phyloP scores from a whole-genome alignment of 2,888 invertebrate species.

The Scaptodrosophila latifasciaeformis region DNA sequence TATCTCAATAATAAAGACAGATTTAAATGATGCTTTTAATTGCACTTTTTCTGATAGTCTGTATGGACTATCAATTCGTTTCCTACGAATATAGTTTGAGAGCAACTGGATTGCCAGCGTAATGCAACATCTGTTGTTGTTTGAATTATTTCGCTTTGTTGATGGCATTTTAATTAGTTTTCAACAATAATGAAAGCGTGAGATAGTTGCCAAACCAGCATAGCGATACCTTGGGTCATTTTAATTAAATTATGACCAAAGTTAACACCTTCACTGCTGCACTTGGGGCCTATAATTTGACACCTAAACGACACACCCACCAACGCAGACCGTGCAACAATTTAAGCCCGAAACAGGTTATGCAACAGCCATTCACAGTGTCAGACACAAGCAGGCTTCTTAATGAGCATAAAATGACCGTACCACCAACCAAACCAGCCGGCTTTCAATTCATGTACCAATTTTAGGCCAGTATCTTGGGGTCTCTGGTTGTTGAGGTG shows the following conservation, averaged over 20 bases:
- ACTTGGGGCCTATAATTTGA: conserved; percentile 7
- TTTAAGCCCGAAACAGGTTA: neutral
- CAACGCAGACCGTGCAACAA: neutral
- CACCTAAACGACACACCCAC: neutral
- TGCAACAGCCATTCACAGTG: neutral
- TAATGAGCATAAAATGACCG: conserved; percentile 13
- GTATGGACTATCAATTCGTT: too few relatives aligned
- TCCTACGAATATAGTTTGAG: conserved; percentile 26
- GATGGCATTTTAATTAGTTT: conserved; percentile 47
- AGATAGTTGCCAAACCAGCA: neutral
- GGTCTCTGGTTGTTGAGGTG: conserved; percentile 6
- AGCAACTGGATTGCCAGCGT: neutral
- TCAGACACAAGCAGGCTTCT: neutral
- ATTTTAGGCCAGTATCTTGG: too few relatives aligned
- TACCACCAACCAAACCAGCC: too few relatives aligned
- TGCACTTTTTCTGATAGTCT: too few relatives aligned
- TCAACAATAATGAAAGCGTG: conserved; percentile 4
- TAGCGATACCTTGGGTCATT: conserved; percentile 12
- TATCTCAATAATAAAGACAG: too few relatives aligned
- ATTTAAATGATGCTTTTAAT: too few relatives aligned
- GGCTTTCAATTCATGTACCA: too few relatives aligned
- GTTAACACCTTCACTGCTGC: conserved; percentile 30
- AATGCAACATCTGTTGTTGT: neutral
- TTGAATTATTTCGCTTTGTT: conserved; percentile 9
- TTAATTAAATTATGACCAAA: conserved; percentile 38